A percentile compares a stretch with the other conserved stretches of the same genome.
Evolutionary conservation across 2,797 vertebrate genomes (phyloP).

Genomic region (Nyctalus aviator): DNA sequence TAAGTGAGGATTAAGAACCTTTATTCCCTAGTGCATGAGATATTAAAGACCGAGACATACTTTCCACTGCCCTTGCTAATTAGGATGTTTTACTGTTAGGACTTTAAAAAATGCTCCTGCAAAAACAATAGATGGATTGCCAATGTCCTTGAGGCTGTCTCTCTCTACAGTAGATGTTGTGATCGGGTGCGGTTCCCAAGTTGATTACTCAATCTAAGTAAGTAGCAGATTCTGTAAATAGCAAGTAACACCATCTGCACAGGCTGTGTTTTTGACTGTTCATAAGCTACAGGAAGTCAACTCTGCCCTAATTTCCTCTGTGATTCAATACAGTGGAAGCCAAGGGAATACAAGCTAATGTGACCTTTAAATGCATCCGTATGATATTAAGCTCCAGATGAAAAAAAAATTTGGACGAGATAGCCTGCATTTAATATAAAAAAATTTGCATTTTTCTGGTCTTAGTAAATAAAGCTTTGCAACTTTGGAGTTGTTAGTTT

Average conservation of each 20-base stretch:
- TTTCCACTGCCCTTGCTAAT: slow-evolving; percentile 67
- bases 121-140: slow-evolving; percentile 80
- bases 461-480: neutral
- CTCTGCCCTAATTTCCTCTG: slow-evolving; percentile 88
- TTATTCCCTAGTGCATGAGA: neutral
- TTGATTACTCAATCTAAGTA: slow-evolving; percentile 78
- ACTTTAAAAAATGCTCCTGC: slow-evolving; percentile 47
- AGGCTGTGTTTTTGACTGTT: slow-evolving; percentile 86
- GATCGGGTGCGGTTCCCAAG: slow-evolving; percentile 72
- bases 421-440: slow-evolving; percentile 48
- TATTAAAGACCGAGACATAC: slow-evolving; percentile 60
- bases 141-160: slow-evolving; percentile 66
- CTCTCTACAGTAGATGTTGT: slow-evolving; percentile 1
- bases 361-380: slow-evolving; percentile 78
- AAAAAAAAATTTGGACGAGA: slow-evolving; percentile 55
- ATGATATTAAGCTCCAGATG: slow-evolving; percentile 77
- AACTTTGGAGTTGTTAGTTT: neutral
- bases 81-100: slow-evolving; percentile 23
- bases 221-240: slow-evolving; percentile 81
- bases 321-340: slow-evolving; percentile 86
- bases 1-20: neutral
- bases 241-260: slow-evolving; percentile 82
- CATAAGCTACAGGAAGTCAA: slow-evolving; percentile 88
- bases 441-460: neutral
- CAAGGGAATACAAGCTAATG: slow-evolving; percentile 65